These are phyloP conservation scores for Onthophagus sagittarius DNA, from an alignment of 2,888 invertebrate species.

Conservation along the genomic window DNA sequence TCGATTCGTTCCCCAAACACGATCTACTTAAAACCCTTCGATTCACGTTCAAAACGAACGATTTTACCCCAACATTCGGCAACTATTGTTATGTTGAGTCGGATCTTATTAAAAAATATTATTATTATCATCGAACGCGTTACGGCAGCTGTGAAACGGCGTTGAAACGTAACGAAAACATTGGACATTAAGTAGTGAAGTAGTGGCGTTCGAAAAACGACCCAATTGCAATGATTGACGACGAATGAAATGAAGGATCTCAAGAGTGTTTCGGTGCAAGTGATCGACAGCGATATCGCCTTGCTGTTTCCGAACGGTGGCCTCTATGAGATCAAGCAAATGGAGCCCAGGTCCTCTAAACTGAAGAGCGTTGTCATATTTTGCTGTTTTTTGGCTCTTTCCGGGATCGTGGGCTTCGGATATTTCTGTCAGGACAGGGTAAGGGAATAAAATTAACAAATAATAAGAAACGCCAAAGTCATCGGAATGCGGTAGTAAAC, in stretches of 20 bases:
- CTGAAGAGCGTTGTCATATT: slow-evolving; percentile 76
- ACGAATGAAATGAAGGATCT: slow-evolving; percentile 43
- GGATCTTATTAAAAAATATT: too few relatives aligned
- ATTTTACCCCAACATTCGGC: too few relatives aligned
- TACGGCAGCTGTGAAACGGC: too few relatives aligned
- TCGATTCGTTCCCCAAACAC: too few relatives aligned
- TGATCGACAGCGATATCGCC: slow-evolving; percentile 75
- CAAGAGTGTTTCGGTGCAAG: slow-evolving; percentile 73
- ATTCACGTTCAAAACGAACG: too few relatives aligned
- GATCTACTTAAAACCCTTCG: too few relatives aligned
- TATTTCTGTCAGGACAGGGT: slow-evolving; percentile 88
- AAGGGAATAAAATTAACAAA: slow-evolving; percentile 36
- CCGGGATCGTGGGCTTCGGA: slow-evolving; percentile 84
- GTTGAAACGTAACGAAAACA: too few relatives aligned
- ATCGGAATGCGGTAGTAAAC: neutral
- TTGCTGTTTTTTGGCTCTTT: slow-evolving; percentile 76
- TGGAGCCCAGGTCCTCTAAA: slow-evolving; percentile 72
- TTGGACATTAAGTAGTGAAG: neutral
- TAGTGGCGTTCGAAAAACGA: neutral
- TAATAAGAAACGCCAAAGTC: too few relatives aligned
- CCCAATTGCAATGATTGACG: neutral
- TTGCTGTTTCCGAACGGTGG: slow-evolving; percentile 73
- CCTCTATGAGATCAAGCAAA: slow-evolving; percentile 77
- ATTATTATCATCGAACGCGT: too few relatives aligned
- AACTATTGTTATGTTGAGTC: too few relatives aligned